Evolutionary conservation across 2,888 invertebrate species (phyloP).

Genomic region (Lithophane ornitopus): DNA sequence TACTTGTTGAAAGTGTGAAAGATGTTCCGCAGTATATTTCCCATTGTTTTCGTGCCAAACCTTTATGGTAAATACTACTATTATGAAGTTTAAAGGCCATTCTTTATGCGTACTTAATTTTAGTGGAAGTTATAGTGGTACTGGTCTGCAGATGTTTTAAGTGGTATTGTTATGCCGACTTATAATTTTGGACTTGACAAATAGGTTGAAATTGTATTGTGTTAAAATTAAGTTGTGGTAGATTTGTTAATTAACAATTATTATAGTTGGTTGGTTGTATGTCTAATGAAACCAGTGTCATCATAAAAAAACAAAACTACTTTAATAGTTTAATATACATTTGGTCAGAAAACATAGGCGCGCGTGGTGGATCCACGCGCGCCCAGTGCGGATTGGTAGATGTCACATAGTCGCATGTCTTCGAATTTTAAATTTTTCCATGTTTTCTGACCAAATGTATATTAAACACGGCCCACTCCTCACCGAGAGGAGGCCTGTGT

Average conservation of each 20-base stretch:
- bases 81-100: conserved; percentile 39
- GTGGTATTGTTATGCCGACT: not conserved
- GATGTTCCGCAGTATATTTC: conserved; percentile 25
- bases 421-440: too few species aligned
- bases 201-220: not conserved
- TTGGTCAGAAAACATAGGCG: too few species aligned
- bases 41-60: conserved; percentile 48
- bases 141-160: conserved; percentile 16
- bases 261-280: too few species aligned
- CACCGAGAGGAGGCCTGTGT: too few species aligned
- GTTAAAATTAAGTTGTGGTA: not conserved
- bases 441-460: too few species aligned
- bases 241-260: not conserved
- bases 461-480: too few species aligned
- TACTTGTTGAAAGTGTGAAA: conserved; percentile 38
- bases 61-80: conserved; percentile 41
- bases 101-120: conserved; percentile 32
- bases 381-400: too few species aligned
- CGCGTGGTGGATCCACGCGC: too few species aligned
- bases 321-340: not conserved
- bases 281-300: not conserved
- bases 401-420: too few species aligned
- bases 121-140: not conserved
- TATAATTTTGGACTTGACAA: conserved; percentile 9
- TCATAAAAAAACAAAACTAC: not conserved